Evolutionary conservation across 1,140 invertebrate genomes (phyloP), one percentile per base, ranked within the genome.

Genomic region (Andricus grossulariae): DNA sequence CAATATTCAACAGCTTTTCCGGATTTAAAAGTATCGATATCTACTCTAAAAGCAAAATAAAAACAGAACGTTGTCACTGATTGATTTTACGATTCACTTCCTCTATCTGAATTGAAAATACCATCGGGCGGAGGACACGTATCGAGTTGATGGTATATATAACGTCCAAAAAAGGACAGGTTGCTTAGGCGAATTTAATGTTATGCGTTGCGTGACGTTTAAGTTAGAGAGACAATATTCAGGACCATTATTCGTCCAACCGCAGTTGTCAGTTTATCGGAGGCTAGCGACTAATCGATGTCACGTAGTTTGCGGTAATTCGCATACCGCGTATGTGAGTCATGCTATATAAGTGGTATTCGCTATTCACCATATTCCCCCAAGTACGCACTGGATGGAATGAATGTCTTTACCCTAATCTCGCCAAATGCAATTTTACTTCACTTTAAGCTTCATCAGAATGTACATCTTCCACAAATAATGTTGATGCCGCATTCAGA

Each of bases 271-370:
- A 71, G 77, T 72, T 73, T 71, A 39, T 57, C 51, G 57, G 73
- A 80, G 76, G 75, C 77, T 80, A 79, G 76, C 16, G 75, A 72
- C 79, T 79, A 83, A 83, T 83, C 78, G 76, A 80, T 83, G 80
- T 80, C 82, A 83, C 82, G 78, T 81, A 81, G 70, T 78, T 83
- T 81, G 82, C 76, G 75, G 80, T 78, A 78, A 81, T 57, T 83
- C 72, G 72, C 80, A 81, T 83, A 76, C 82, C 73, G 57, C 71
- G 54, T n/a, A 18, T 60, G 75, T 83, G 79, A 82, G 79, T 82
- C 79, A 80, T 51, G 70, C 57, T 13, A 18, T 66, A 16, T 66
- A 16, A 32, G 13, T 21, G 55, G 19, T 25, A 60, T 25, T 60
- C 7, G 21, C 18, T 55, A 76, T 52, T 51, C 57, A 71, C 32